Percentiles rank a stretch among this genome's conserved stretches.
phyloP scores from a whole-genome alignment of 2,113 vertebrate species.

The Pteruthius melanotis region DNA sequence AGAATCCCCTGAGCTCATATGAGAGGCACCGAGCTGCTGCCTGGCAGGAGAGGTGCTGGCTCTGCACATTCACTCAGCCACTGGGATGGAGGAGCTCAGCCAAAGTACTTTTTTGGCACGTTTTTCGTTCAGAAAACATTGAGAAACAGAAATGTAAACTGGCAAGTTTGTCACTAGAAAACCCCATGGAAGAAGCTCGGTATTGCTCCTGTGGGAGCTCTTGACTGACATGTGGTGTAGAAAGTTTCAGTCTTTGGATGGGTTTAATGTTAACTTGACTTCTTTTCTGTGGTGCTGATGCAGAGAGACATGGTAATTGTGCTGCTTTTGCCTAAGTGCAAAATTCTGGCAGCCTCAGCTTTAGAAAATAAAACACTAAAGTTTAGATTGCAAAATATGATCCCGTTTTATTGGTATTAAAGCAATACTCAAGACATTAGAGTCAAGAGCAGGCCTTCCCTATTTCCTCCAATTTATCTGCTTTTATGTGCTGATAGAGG shows the following conservation, averaged over 20 bases:
- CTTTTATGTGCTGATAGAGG: neutral
- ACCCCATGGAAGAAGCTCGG: neutral
- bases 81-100: neutral
- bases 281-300: neutral
- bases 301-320: neutral
- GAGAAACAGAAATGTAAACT: neutral
- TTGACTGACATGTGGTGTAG: neutral
- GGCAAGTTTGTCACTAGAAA: neutral
- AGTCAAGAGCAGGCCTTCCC: neutral
- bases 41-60: neutral
- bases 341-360: neutral
- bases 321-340: neutral
- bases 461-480: neutral
- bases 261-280: neutral
- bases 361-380: neutral
- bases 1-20: neutral
- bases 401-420: neutral
- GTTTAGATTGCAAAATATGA: neutral
- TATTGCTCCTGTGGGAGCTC: neutral
- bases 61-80: neutral
- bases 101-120: neutral
- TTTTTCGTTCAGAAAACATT: neutral
- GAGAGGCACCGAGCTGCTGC: neutral
- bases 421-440: neutral
- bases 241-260: neutral